Conservation (phyloP, 2,888 invertebrate species). For the Caenorhabditis sp. region DNA sequence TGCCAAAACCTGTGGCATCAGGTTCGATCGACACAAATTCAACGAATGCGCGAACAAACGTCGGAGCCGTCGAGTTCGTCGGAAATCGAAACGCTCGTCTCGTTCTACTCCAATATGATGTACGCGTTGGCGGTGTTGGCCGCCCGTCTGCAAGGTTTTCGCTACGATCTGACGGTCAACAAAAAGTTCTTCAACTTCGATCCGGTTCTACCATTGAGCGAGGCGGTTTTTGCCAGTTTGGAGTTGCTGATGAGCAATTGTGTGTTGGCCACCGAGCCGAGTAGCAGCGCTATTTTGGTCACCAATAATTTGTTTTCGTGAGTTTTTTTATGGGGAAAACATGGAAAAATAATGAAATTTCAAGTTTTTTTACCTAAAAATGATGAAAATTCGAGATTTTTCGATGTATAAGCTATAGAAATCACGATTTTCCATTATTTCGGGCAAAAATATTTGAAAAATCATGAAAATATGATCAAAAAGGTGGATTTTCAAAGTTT, state of each 20-base stretch:
- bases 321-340: not conserved
- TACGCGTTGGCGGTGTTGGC: slow-evolving; percentile 65
- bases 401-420: no score
- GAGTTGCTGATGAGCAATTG: slow-evolving; percentile 68
- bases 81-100: slow-evolving; percentile 47
- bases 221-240: slow-evolving; percentile 66
- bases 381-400: no score
- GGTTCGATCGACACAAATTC: slow-evolving; percentile 56
- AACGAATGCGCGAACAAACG: slow-evolving; percentile 2
- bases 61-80: not conserved
- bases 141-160: slow-evolving; percentile 67
- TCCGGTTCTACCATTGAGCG: slow-evolving; percentile 60
- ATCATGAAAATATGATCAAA: no score
- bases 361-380: not conserved
- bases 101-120: slow-evolving; percentile 68
- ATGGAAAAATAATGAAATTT: no score
- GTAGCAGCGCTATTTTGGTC: slow-evolving; percentile 66
- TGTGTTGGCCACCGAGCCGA: slow-evolving; percentile 66
- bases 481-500: no score
- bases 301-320: slow-evolving; percentile 66
- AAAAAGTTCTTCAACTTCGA: slow-evolving; percentile 59
- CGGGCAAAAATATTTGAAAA: no score
- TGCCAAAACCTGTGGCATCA: slow-evolving; percentile 55
- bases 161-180: slow-evolving; percentile 63
- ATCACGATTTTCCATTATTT: no score